Evolutionary conservation across 2,113 vertebrate genomes (phyloP).

Genomic region (Otis tarda): DNA sequence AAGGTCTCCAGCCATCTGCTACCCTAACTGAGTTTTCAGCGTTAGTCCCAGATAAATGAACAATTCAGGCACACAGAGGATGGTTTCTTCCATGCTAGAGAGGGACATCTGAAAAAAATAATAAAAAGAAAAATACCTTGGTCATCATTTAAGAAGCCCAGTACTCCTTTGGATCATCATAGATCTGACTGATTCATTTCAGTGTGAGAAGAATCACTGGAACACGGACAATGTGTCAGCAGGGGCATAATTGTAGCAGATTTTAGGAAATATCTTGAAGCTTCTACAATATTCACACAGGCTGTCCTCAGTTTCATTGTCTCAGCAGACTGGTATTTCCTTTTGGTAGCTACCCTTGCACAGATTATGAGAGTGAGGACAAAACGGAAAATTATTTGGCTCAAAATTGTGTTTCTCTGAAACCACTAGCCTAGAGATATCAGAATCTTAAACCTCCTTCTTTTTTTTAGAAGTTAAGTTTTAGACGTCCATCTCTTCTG

Average conservation of each 20-base stretch:
- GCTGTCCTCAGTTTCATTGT: not conserved
- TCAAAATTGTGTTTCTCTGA: not conserved
- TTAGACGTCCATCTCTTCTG: not conserved
- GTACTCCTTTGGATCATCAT: not conserved
- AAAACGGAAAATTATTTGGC: not conserved
- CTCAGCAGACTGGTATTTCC: not conserved
- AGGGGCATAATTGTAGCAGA: not conserved
- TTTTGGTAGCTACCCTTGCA: not conserved
- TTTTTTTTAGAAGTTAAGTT: not conserved
- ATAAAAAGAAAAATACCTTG: not conserved
- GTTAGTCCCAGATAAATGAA: not conserved
- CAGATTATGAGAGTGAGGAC: not conserved
- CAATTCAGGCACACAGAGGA: not conserved
- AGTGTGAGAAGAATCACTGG: not conserved
- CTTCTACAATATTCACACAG: not conserved
- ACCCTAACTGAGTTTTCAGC: not conserved
- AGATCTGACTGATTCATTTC: not conserved
- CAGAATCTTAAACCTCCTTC: not conserved
- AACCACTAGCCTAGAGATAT: not conserved
- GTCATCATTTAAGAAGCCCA: not conserved
- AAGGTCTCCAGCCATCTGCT: not conserved
- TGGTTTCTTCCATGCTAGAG: not conserved
- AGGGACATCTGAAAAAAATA: not conserved
- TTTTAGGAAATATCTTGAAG: not conserved
- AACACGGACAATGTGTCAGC: not conserved